phyloP scores from a whole-genome alignment of 1,140 invertebrate species.

The Euura lappo region DNA sequence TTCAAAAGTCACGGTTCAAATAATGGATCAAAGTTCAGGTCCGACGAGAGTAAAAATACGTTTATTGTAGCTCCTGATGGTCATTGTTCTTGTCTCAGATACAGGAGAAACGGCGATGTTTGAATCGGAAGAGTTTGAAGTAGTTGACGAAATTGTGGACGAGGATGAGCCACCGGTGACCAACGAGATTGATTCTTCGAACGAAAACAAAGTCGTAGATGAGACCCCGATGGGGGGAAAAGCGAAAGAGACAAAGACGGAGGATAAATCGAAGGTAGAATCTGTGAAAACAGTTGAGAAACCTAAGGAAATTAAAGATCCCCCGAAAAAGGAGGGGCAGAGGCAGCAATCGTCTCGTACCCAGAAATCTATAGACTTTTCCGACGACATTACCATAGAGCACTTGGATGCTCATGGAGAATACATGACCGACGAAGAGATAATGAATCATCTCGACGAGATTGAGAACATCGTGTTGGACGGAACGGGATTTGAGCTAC shows the following conservation, averaged over 20 bases:
- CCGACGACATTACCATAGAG: conserved; percentile 32
- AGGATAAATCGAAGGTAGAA: not conserved
- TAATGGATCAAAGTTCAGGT: too few relatives aligned
- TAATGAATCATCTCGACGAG: conserved; percentile 49
- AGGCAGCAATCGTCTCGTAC: conserved; percentile 8
- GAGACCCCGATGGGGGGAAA: not conserved
- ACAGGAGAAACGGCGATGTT: conserved; percentile 25
- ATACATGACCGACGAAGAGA: conserved; percentile 49
- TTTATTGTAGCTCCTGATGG: too few relatives aligned
- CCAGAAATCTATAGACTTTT: conserved; percentile 31
- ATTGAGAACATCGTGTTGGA: conserved; percentile 51
- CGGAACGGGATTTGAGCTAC: conserved; percentile 29
- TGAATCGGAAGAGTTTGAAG: conserved; percentile 39
- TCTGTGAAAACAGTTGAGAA: not conserved
- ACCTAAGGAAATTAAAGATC: conserved; percentile 22
- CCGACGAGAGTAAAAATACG: too few relatives aligned
- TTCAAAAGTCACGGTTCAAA: not conserved
- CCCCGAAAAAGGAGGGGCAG: conserved; percentile 21
- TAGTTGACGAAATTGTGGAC: conserved; percentile 42
- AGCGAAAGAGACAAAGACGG: conserved; percentile 9
- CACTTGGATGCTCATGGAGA: conserved; percentile 24
- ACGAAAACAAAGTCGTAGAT: not conserved
- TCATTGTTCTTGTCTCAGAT: not conserved
- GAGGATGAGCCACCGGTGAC: conserved; percentile 33
- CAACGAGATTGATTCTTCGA: conserved; percentile 10